Conservation (phyloP, 2,888 invertebrate genomes). For the Hydrotaea diabolus region DNA sequence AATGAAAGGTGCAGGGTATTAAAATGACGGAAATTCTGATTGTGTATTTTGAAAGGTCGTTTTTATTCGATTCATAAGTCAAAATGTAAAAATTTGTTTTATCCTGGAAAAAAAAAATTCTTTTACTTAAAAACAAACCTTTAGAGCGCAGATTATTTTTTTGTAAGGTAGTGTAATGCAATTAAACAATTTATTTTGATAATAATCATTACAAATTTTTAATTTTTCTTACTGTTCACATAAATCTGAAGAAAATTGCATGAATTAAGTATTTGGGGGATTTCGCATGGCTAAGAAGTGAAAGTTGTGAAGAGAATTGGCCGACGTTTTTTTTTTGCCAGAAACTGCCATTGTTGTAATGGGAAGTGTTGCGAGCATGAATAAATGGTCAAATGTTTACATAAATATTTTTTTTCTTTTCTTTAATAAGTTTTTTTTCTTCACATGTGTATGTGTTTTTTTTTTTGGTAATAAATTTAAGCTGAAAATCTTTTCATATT, state of each 20-base stretch:
- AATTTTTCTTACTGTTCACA: background rate
- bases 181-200: background rate
- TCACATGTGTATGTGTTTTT: background rate
- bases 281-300: background rate
- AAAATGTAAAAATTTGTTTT: too few species aligned
- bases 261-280: background rate
- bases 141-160: too few species aligned
- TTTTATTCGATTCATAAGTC: too few species aligned
- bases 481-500: constrained; percentile 20
- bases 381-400: constrained; percentile 2
- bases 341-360: background rate
- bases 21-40: too few species aligned
- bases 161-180: background rate
- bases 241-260: background rate
- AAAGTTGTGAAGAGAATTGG: background rate
- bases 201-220: background rate
- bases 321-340: too few species aligned
- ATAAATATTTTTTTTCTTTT: background rate
- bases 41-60: too few species aligned
- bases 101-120: too few species aligned
- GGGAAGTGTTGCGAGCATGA: background rate
- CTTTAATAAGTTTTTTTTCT: background rate
- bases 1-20: too few species aligned
- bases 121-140: too few species aligned
- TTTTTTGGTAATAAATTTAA: constrained; percentile 19